phyloP scores from a whole-genome alignment of 2,113 vertebrate genomes.

The Chaetura pelagica region DNA sequence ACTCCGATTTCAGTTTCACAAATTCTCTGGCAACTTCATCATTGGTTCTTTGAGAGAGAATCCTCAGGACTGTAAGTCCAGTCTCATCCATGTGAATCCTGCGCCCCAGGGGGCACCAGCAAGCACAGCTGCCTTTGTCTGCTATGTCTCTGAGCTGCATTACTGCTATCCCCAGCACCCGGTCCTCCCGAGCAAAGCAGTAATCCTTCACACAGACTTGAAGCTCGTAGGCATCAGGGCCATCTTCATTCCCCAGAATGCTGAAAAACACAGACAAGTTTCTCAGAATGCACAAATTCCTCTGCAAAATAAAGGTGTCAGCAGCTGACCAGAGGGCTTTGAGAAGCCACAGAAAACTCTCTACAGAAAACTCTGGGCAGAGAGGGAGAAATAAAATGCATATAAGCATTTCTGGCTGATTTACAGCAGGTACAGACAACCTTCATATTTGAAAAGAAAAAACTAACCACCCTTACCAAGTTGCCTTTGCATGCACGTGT shows the following conservation, averaged over 20 bases:
- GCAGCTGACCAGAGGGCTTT: neutral
- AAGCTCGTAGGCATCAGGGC: constrained; percentile 93
- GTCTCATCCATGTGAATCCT: constrained; percentile 95
- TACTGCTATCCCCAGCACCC: constrained; percentile 89
- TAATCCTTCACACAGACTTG: constrained; percentile 98
- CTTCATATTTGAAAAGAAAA: neutral
- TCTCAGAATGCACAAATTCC: neutral
- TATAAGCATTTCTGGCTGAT: neutral
- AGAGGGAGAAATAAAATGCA: neutral
- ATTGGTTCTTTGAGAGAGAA: constrained; percentile 96
- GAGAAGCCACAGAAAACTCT: neutral
- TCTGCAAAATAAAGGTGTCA: neutral
- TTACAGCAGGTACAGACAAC: neutral
- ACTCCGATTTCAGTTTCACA: constrained; percentile 95
- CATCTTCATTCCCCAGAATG: constrained; percentile 91
- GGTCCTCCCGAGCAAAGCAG: constrained; percentile 96
- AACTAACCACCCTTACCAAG: neutral
- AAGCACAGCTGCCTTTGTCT: constrained; percentile 91
- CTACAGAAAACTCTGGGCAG: neutral
- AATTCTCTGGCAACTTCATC: constrained; percentile 98
- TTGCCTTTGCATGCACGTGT: neutral
- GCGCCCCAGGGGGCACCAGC: constrained; percentile 92
- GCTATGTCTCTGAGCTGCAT: constrained; percentile 90
- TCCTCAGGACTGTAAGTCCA: constrained; percentile 92
- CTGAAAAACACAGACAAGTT: constrained; percentile 66